Evolutionary conservation across 1,140 invertebrate genomes (phyloP).

Genomic region (Anagrus nilaparvatae): DNA sequence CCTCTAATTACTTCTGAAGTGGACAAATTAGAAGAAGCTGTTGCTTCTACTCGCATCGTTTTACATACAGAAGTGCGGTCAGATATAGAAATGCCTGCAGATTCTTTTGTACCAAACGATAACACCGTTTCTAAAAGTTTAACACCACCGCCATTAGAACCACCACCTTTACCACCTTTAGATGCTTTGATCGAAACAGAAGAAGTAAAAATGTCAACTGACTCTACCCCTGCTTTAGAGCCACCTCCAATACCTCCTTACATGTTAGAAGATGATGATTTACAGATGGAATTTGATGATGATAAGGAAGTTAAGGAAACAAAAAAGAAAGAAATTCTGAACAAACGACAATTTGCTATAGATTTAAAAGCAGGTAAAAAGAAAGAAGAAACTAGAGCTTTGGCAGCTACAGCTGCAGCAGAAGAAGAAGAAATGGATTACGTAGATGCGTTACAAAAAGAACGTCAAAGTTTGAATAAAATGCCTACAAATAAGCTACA

Average conservation of each 20-base stretch:
- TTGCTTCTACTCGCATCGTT: neutral
- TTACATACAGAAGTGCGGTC: neutral
- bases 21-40: neutral
- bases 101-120: too few species aligned
- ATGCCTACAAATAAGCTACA: slow-evolving; percentile 37
- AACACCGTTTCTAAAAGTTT: too few species aligned
- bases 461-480: slow-evolving; percentile 33
- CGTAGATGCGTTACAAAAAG: slow-evolving; percentile 34
- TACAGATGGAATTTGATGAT: neutral
- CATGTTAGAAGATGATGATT: slow-evolving; percentile 23
- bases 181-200: neutral
- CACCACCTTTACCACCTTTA: neutral
- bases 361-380: neutral
- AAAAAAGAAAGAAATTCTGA: neutral
- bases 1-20: too few species aligned
- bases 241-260: slow-evolving; percentile 24
- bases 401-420: neutral
- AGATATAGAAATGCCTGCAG: neutral
- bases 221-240: slow-evolving; percentile 14
- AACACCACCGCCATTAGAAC: neutral
- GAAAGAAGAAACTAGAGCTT: neutral
- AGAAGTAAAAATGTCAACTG: too few species aligned
- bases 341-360: neutral
- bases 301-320: neutral
- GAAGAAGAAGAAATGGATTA: slow-evolving; percentile 25